Evolutionary conservation across 2,113 vertebrate genomes (phyloP).

Genomic region (Pomatorhinus ruficollis): DNA sequence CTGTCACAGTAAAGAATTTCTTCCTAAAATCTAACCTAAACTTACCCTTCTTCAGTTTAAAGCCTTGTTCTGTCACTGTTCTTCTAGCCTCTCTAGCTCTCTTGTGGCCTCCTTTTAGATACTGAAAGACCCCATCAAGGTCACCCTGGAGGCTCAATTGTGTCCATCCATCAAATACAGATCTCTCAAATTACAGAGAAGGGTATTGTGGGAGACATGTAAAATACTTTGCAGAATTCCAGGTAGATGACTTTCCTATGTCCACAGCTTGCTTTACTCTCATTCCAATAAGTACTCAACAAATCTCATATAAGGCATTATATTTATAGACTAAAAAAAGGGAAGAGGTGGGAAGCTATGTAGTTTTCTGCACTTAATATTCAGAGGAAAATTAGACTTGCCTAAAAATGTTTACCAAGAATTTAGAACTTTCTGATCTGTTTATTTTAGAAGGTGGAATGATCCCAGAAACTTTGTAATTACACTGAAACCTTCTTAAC

Average conservation of each 20-base stretch:
- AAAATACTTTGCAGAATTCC: not conserved
- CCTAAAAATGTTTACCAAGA: not conserved
- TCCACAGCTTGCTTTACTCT: not conserved
- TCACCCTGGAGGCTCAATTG: not conserved
- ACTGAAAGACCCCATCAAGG: not conserved
- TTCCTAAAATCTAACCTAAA: not conserved
- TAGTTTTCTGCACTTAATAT: not conserved
- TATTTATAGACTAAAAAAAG: not conserved
- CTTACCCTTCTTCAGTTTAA: not conserved
- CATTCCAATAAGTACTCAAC: not conserved
- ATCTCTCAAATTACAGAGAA: not conserved
- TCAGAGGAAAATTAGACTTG: not conserved
- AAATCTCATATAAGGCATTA: not conserved
- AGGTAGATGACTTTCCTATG: not conserved
- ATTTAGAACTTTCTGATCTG: not conserved
- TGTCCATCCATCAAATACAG: not conserved
- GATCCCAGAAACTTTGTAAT: not conserved
- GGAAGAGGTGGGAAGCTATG: fast-evolving
- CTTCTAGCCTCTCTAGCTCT: not conserved
- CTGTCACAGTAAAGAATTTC: not conserved
- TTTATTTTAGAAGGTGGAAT: not conserved
- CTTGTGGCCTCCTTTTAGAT: not conserved
- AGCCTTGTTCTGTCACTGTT: not conserved
- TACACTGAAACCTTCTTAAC: not conserved
- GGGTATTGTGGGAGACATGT: not conserved